phyloP scores from a whole-genome alignment of 2,888 invertebrate species.

The Camptogramma bilineatum region DNA sequence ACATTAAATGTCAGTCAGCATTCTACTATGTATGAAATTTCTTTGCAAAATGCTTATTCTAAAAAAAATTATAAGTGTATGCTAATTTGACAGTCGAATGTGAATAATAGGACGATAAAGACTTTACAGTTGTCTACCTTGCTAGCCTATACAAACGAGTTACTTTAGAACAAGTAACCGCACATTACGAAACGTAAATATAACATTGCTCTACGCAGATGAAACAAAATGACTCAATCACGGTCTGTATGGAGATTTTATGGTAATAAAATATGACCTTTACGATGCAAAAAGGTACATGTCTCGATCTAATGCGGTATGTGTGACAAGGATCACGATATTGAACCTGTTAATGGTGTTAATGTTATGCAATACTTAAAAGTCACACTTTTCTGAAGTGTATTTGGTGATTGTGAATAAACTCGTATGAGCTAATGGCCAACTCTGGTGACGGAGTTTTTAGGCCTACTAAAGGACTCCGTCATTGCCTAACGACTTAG shows the following conservation, averaged over 20 bases:
- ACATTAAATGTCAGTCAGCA: no score
- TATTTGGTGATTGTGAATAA: not conserved
- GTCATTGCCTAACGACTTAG: no score
- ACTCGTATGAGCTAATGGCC: no score
- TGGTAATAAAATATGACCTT: slow-evolving; percentile 31
- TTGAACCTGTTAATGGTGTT: slow-evolving; percentile 27
- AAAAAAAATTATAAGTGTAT: no score
- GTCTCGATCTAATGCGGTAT: slow-evolving; percentile 21
- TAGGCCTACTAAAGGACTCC: no score
- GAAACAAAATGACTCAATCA: slow-evolving; percentile 24
- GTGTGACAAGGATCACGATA: slow-evolving; percentile 31
- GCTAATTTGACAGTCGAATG: no score
- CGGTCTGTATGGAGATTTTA: slow-evolving; percentile 28
- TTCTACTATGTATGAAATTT: no score
- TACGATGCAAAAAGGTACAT: slow-evolving; percentile 24
- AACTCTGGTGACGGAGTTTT: no score
- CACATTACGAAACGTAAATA: slow-evolving; percentile 12
- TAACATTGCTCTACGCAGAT: not conserved
- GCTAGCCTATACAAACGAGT: not conserved
- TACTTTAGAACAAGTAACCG: not conserved
- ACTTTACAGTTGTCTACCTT: no score
- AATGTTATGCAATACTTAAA: slow-evolving; percentile 18
- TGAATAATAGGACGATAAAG: no score
- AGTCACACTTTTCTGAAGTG: slow-evolving; percentile 2
- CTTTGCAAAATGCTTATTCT: no score